Evolutionary conservation across 2,888 invertebrate genomes (phyloP).

Genomic region (Acronicta aceris): DNA sequence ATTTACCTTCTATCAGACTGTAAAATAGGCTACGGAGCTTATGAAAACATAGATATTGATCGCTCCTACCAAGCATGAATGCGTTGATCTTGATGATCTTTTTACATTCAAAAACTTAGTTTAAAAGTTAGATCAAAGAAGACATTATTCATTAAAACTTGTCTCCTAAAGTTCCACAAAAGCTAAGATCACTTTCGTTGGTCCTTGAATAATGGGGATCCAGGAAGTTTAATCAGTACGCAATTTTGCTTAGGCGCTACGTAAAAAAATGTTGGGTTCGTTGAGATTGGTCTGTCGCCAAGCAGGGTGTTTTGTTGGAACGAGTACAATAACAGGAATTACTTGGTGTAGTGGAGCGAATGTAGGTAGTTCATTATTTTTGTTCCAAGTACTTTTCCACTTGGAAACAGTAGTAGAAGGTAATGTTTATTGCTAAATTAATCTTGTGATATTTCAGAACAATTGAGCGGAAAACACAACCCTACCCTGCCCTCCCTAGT

Average conservation of each 20-base stretch:
- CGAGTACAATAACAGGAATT: constrained; percentile 24
- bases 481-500: too few species aligned
- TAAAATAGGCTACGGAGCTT: not conserved
- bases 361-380: constrained; percentile 12
- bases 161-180: constrained; percentile 13
- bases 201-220: constrained; percentile 5
- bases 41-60: too few species aligned
- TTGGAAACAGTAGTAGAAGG: too few species aligned
- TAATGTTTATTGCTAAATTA: too few species aligned
- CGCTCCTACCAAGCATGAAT: too few species aligned
- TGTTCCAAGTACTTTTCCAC: constrained; percentile 1
- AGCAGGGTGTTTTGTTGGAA: constrained; percentile 20
- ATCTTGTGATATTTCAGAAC: too few species aligned
- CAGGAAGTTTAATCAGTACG: constrained; percentile 13
- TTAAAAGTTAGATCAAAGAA: constrained; percentile 23
- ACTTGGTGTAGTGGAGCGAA: constrained; percentile 31
- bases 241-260: not conserved
- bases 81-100: not conserved
- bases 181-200: constrained; percentile 12
- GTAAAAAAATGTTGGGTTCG: constrained; percentile 3
- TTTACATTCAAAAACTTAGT: constrained; percentile 7
- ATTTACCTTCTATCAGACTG: too few species aligned
- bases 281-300: constrained; percentile 24
- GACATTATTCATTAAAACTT: constrained; percentile 28
- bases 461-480: too few species aligned